Evolutionary conservation across 2,113 vertebrate genomes (phyloP).

Genomic region (Saguinus imperator): DNA sequence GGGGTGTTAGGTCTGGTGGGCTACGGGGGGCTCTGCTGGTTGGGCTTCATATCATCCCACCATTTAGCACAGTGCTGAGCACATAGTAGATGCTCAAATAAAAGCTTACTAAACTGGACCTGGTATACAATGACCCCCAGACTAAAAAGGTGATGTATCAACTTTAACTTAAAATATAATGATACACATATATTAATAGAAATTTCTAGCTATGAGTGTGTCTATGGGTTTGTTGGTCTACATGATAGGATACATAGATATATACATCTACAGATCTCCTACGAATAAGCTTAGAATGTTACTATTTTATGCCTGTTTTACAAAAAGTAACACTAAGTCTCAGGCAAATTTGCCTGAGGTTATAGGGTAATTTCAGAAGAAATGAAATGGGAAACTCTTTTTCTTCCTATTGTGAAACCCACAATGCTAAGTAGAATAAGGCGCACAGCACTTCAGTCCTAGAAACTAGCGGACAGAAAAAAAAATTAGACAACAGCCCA

Average conservation of each 20-base stretch:
- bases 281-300: neutral
- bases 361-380: constrained; percentile 12
- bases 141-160: neutral
- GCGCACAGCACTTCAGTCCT: neutral
- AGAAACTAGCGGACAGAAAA: neutral
- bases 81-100: neutral
- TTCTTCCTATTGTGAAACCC: neutral
- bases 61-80: neutral
- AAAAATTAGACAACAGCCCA: neutral
- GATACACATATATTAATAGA: neutral
- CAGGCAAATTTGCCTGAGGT: neutral
- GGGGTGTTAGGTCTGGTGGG: neutral
- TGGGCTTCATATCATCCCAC: neutral
- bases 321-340: neutral
- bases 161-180: neutral
- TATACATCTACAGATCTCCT: neutral
- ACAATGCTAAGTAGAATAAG: neutral
- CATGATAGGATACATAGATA: neutral
- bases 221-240: neutral
- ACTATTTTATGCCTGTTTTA: neutral
- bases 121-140: neutral
- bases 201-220: neutral
- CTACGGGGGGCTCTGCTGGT: neutral
- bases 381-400: neutral
- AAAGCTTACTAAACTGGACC: neutral